A percentile compares a stretch with the other conserved stretches of the same genome.
Evolutionary conservation across 1,140 invertebrate species (phyloP).

Genomic region (Batillaria attramentaria): DNA sequence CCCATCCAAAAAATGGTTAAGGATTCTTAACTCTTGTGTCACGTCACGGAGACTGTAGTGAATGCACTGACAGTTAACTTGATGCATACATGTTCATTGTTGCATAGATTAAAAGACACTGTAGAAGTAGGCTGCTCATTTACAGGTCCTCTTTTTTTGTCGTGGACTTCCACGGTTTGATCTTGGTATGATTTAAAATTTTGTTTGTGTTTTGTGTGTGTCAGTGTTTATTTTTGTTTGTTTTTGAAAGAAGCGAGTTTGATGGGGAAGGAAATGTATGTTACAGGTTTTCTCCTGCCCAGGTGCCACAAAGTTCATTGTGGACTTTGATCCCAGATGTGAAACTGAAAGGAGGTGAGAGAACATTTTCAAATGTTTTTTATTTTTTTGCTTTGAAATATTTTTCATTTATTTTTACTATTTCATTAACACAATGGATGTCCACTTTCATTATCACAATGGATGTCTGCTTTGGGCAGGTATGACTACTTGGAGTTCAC

Average conservation of each 20-base stretch:
- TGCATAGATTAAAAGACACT: no score
- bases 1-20: no score
- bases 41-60: no score
- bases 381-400: neutral
- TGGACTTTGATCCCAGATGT: constrained; percentile 69
- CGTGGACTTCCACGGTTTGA: neutral
- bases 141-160: no score
- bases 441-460: neutral
- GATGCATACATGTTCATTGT: no score
- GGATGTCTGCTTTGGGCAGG: constrained; percentile 40
- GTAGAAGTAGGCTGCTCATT: no score
- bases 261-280: neutral
- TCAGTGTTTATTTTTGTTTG: neutral
- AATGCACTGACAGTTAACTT: no score
- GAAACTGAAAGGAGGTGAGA: constrained; percentile 68
- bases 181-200: neutral
- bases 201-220: neutral
- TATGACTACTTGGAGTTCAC: constrained; percentile 71
- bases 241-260: neutral
- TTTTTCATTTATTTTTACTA: neutral
- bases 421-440: neutral
- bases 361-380: neutral
- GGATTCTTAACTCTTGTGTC: no score
- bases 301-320: constrained; percentile 66
- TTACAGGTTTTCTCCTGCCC: constrained; percentile 65